Evolutionary conservation across 1,140 invertebrate species (phyloP), one percentile per base, ranked within the genome.

Genomic region (Luehdorfia chinensis): DNA sequence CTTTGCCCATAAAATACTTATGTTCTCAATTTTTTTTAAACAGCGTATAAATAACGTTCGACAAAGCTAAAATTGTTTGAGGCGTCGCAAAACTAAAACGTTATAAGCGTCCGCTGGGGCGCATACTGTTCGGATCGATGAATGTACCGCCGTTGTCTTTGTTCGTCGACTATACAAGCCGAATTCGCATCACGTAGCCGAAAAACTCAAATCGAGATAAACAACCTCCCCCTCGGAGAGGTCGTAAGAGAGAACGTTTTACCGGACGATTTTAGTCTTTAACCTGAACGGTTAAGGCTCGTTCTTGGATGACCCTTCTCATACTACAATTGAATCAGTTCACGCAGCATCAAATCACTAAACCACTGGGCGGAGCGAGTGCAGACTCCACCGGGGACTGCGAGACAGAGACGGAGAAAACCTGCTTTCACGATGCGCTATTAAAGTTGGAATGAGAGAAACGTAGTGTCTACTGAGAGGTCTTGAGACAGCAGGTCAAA

Each of bases 261-360:
- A 77, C 46, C 65, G 69, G 64, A 64, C 79, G 59, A 83, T 79
- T 83, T 77, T 86, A 60, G 76, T 67, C 83, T 84, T 75, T 84
- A 86, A 74, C 57, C 41, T 59, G 50, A 68, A 65, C 66, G 8
- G 44, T 83, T 84, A 80, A 75, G 71, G 72, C 56, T 48, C 69
- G 63, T 77, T 79, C 79, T 77, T 43, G 70, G 63, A 60, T 47
- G 65, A 52, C 43, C 59, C 50, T 57, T 34, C 43, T 58, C 58
- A 49, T 55, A 72, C 65, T 78, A 84, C 83, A 84, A 86, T 86
- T 86, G 83, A 86, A 86, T 86, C 83, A 86, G 79, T 86, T 86
- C 75, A 86, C 83, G 79, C 83, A 86, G 83, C 83, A 86, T 86
- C 83, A 86, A 86, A 84, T 86, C 79, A 86, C 83, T 86, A 86